A percentile compares a stretch with the other conserved stretches of the same genome.
Evolutionary conservation across 2,113 vertebrate species (phyloP).

Genomic region (Upupa epops): DNA sequence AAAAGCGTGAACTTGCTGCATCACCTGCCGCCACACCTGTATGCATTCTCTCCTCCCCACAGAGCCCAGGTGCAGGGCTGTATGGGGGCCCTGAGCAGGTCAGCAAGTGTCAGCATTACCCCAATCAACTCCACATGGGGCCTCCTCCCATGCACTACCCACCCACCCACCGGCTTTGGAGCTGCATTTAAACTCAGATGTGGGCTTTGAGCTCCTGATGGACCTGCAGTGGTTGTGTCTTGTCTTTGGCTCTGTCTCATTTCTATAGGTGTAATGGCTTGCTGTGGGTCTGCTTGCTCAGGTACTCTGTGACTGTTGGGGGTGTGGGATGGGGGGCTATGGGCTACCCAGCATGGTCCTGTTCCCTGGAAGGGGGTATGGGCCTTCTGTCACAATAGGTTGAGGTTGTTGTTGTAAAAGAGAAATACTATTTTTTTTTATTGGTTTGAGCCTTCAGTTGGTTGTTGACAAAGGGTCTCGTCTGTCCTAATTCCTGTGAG

Average conservation of each 20-base stretch:
- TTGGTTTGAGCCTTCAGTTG: not conserved
- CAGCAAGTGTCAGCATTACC: not conserved
- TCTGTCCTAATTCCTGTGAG: not conserved
- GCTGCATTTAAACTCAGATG: not conserved
- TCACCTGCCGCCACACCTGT: not conserved
- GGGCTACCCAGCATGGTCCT: not conserved
- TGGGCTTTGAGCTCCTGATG: fast-evolving
- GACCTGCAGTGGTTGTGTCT: fast-evolving
- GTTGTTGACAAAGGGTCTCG: not conserved
- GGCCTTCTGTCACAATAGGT: fast-evolving
- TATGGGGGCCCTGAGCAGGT: not conserved
- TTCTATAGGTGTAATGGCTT: fast-evolving
- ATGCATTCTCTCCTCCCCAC: not conserved
- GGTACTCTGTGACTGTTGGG: not conserved
- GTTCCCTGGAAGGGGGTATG: not conserved
- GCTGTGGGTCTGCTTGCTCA: not conserved
- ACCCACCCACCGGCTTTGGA: not conserved
- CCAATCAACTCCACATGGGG: not conserved
- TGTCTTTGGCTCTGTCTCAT: fast-evolving
- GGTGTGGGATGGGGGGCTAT: fast-evolving
- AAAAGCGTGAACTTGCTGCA: fast-evolving
- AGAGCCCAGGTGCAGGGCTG: not conserved
- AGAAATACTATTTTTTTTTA: not conserved
- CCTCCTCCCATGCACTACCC: not conserved
- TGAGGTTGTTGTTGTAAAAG: not conserved